These are phyloP conservation scores for Orthochromis indermauri DNA, from an alignment of 2,113 vertebrate species.

Conservation along the genomic window DNA sequence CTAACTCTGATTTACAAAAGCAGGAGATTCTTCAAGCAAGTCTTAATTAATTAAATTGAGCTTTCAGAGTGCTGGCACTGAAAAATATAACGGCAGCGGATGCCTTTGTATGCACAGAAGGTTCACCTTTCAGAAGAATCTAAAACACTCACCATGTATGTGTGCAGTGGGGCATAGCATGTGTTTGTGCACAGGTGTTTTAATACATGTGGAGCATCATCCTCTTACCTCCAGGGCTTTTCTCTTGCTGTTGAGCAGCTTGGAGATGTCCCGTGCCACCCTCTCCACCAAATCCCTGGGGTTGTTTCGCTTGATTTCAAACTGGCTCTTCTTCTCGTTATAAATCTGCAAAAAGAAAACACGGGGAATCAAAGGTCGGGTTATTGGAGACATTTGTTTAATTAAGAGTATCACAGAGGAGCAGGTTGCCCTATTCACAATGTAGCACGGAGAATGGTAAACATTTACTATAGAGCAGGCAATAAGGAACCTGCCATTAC, in stretches of 20 bases:
- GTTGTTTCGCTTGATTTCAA: conserved; percentile 90
- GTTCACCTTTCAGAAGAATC: background rate
- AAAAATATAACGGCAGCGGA: background rate
- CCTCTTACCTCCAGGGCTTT: conserved; percentile 90
- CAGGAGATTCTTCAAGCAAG: background rate
- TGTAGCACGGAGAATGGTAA: conserved; percentile 5
- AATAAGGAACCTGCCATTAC: conserved; percentile 5
- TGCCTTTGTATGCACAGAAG: background rate
- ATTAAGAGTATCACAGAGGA: conserved; percentile 16
- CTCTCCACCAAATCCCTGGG: conserved; percentile 91
- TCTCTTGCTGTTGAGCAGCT: conserved; percentile 91
- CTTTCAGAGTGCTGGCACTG: background rate
- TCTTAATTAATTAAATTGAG: background rate
- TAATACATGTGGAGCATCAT: background rate
- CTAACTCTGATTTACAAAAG: background rate
- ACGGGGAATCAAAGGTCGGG: conserved; percentile 3
- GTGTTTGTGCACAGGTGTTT: background rate
- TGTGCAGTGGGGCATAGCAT: background rate
- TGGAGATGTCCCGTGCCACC: conserved; percentile 92
- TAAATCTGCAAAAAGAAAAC: conserved; percentile 82
- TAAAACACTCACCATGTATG: background rate
- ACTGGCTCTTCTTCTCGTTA: conserved; percentile 89
- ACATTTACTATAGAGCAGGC: conserved; percentile 37
- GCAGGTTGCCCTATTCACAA: conserved; percentile 13
- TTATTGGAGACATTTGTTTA: conserved; percentile 18